phyloP scores from a whole-genome alignment of 53 echinoderm and acorn worm genomes.

The Echinometra lucunter region DNA sequence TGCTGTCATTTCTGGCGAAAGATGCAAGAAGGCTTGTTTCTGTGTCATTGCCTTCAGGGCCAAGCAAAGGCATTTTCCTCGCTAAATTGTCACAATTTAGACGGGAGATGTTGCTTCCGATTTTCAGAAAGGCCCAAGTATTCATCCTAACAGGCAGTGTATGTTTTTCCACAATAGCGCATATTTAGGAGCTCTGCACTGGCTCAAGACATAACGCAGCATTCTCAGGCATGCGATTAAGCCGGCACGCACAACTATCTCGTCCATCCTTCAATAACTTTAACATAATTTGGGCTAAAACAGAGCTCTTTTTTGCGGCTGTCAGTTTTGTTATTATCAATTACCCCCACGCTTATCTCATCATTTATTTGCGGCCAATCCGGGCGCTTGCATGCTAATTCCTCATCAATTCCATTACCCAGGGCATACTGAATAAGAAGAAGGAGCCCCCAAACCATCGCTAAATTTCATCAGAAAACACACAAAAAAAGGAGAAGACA shows the following conservation, averaged over 20 bases:
- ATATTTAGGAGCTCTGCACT: not conserved
- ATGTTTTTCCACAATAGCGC: not conserved
- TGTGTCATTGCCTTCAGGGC: constrained; percentile 3
- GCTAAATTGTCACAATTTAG: constrained; percentile 36
- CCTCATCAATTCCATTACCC: constrained; percentile 69
- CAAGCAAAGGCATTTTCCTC: constrained; percentile 27
- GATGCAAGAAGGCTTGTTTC: not conserved
- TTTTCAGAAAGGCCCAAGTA: constrained; percentile 4
- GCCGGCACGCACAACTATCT: constrained; percentile 48
- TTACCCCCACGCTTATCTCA: constrained; percentile 69
- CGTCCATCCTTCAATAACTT: constrained; percentile 68
- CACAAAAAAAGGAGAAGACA: not conserved
- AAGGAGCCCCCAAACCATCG: not conserved
- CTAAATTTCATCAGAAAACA: not conserved
- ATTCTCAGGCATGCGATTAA: constrained; percentile 38
- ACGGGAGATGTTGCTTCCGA: constrained; percentile 30
- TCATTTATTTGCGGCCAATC: constrained; percentile 74
- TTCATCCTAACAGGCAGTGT: constrained; percentile 23
- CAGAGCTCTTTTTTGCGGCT: constrained; percentile 66
- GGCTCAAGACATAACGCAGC: not conserved
- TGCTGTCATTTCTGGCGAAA: not conserved
- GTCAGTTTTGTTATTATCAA: constrained; percentile 74
- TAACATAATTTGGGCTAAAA: constrained; percentile 70
- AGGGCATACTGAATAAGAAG: constrained; percentile 28
- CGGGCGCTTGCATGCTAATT: constrained; percentile 67